Base-by-base conservation (phyloP, 2,888 invertebrate genomes). In the Byasa hedistus region DNA sequence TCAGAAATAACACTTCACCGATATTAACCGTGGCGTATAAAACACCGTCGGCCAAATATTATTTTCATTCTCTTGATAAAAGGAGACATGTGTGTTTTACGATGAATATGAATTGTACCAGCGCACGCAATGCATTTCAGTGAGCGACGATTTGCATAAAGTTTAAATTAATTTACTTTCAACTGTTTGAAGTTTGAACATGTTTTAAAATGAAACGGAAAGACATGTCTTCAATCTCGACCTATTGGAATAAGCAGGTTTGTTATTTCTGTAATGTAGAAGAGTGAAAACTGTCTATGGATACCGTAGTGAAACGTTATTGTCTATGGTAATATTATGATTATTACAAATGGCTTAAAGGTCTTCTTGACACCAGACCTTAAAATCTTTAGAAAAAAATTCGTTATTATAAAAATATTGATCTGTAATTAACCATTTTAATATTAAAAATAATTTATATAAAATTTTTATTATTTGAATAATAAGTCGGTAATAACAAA, bases 11-110 rank as follows among this genome's bases (percentile, higher is more conserved):
- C 73, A 76, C 66, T 69, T 66, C 65, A 66, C 24, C 57, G 67
- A 66, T 70, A 76, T 76, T 74, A 69, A 68, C 69, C 66, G 69
- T 74, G 71, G 70, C 70, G 71, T 72, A 73, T 71, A 71, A 69
- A 70, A 69, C 56, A 64, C 52, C 55, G 64, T 63, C 60, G 36
- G 59, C 60, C 72, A 68, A 71, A 73, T 69, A 67, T 68, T 69
- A 64, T 65, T 60, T 39, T 44, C 51, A 60, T 62, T 63, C 68
- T 54, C 61, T 55, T 69, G 66, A 64, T 66, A 66, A 58, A 66
- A 63, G 62, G 39, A 24, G 62, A 63, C 62, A 66, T 32, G 66
- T 57, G 55, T 59, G 55, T 12, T 63, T 62, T 62, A 59, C 32
- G 58, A 66, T 48, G 27, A 62, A 58, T 48, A 52, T 60, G 56